These are phyloP conservation scores for Enteromius treurensis DNA, from an alignment of 2,797 vertebrate genomes.

Conservation along the genomic window DNA sequence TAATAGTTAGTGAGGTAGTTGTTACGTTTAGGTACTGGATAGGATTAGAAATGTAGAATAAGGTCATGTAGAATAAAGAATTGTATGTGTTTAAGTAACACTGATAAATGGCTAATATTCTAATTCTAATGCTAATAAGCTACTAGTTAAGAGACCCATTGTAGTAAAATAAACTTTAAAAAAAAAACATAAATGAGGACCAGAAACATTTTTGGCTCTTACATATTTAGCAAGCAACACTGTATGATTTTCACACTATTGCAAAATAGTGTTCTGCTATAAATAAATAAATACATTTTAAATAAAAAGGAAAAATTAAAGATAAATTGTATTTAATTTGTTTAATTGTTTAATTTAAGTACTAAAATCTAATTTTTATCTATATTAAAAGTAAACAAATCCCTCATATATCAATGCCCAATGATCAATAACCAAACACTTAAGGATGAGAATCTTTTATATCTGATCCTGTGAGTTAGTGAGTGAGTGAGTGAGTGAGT, in stretches of 20 bases:
- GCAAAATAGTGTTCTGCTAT: background rate
- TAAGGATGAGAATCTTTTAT: background rate
- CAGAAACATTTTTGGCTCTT: background rate
- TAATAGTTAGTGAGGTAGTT: too few species aligned
- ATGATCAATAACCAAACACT: too few species aligned
- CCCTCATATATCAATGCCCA: too few species aligned
- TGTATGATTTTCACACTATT: background rate
- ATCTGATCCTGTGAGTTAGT: background rate
- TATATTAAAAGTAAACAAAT: too few species aligned
- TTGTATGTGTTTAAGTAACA: too few species aligned
- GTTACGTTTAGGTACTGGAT: too few species aligned
- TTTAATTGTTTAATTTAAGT: background rate
- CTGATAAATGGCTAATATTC: too few species aligned
- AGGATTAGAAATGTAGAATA: too few species aligned
- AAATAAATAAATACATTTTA: background rate
- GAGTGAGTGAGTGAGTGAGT: too few species aligned
- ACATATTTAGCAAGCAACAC: background rate
- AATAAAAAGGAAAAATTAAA: too few species aligned
- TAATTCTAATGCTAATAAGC: too few species aligned
- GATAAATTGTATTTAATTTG: background rate
- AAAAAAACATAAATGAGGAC: background rate
- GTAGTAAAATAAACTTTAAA: background rate
- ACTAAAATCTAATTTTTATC: background rate
- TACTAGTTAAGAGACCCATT: background rate
- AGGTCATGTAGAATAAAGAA: too few species aligned